Percentiles rank a stretch among this genome's conserved stretches.
phyloP scores from a whole-genome alignment of 2,113 vertebrate species.

The Tinamus guttatus region DNA sequence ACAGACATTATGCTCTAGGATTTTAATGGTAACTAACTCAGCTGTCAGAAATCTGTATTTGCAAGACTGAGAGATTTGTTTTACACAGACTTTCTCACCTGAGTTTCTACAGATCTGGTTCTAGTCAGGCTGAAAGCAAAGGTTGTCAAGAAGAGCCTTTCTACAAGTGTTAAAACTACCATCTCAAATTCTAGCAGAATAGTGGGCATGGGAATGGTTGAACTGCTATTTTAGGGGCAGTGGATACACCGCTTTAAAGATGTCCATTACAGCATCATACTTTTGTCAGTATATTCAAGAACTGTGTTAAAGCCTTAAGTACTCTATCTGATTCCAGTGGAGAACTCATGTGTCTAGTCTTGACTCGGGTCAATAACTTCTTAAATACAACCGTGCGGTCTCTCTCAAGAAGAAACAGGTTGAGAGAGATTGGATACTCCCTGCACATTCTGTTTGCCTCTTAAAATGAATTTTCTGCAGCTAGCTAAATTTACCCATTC shows the following conservation, averaged over 20 bases:
- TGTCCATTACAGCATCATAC: not conserved
- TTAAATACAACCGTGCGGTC: not conserved
- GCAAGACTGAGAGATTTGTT: not conserved
- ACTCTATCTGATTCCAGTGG: not conserved
- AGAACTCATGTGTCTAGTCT: not conserved
- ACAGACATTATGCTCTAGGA: fast-evolving
- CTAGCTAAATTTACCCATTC: not conserved
- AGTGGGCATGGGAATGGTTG: not conserved
- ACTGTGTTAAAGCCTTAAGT: not conserved
- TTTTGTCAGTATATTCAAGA: not conserved
- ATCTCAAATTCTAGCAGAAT: not conserved
- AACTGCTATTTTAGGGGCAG: not conserved
- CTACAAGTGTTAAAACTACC: not conserved
- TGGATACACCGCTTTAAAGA: not conserved
- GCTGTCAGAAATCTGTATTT: not conserved
- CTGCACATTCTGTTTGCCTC: not conserved
- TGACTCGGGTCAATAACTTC: not conserved
- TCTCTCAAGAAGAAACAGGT: not conserved
- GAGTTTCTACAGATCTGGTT: not conserved
- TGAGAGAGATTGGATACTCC: not conserved
- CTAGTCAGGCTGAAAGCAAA: not conserved
- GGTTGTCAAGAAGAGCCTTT: not conserved
- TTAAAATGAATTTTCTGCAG: not conserved
- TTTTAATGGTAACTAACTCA: not conserved
- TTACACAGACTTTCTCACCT: not conserved